These are phyloP conservation scores for Dasyprocta punctata DNA, from an alignment of 2,113 vertebrate species.

Conservation along the genomic window DNA sequence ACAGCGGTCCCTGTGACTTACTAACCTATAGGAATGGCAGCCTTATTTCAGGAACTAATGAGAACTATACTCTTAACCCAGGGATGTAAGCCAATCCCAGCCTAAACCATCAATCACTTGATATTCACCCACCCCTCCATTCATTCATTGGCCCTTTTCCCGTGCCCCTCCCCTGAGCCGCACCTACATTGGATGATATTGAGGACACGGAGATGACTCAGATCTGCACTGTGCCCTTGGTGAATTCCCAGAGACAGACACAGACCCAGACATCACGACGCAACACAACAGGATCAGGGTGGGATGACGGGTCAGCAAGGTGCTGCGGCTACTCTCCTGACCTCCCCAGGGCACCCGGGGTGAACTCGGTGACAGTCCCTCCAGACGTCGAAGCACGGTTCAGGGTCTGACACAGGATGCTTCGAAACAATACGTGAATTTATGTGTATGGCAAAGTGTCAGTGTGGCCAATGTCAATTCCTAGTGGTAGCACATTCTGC, in stretches of 20 bases:
- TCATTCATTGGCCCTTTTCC: not conserved
- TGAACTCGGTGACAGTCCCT: not conserved
- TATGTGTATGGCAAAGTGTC: not conserved
- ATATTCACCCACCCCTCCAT: not conserved
- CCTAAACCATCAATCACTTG: not conserved
- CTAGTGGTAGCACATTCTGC: not conserved
- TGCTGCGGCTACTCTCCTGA: rapidly evolving
- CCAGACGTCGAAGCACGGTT: not conserved
- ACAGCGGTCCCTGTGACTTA: not conserved
- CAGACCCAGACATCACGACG: not conserved
- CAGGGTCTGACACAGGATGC: not conserved
- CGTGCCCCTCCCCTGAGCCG: not conserved
- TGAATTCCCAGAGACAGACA: constrained; percentile 14
- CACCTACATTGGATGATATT: not conserved
- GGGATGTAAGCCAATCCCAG: not conserved
- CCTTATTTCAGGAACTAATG: not conserved
- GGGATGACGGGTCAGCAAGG: not conserved
- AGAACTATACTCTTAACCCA: not conserved
- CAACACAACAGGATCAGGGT: not conserved
- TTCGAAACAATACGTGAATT: not conserved
- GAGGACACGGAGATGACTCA: constrained; percentile 50
- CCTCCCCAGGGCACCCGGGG: not conserved
- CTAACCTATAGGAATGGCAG: not conserved
- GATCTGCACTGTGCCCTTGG: not conserved
- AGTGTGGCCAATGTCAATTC: rapidly evolving